Base-by-base conservation (phyloP, 2,888 invertebrate species). In the Perithous albicinctus region DNA sequence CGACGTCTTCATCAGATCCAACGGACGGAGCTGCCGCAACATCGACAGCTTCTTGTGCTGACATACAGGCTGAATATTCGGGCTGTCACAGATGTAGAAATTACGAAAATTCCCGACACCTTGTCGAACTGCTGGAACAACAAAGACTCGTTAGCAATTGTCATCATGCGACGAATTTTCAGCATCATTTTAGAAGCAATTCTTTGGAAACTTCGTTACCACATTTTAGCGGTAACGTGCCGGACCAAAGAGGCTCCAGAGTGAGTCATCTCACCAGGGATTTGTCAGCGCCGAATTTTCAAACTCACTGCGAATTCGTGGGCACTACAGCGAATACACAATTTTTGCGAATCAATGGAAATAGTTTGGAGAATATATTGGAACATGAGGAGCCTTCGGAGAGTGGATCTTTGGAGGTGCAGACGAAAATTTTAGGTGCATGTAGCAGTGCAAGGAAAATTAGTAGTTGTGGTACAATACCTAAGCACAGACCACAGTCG, bases 251-350 rank as follows among this genome's bases (percentile, higher is more conserved):
- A 46, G 54, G 41, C 12, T 12, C 26, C 54, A 59, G 59, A 3
- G 2, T 18, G 12, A 51, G 43, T 54, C 64, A 64, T 15, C 73
- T 85, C 6, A 76, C 80, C 8, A 84, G 92, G 4, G 92, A 92
- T 20, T 87, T 91, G 63, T 92, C 92, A 2, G 91, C 91, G 46
- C 92, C 92, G 10, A 92, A 92, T 77, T 84, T 92, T 7, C 84
- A 87, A 7, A 86, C 85, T 0, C 84, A 83, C 43, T 85, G 87
- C 64, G 83, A 84, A 46, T 74, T 80, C 29, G 23, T 85, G 15
- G 7, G n/a, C n/a, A n/a, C 77, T 1, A 77, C 84, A 2, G 66
- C 80, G 0, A 85, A 84, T 3, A 73, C 85, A 15, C 83, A 85
- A 56, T 89, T 88, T 66, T 80, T 89, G 0, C 77, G 86, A 6